A percentile compares a stretch with the other conserved stretches of the same genome.
These are phyloP conservation scores for Ornithoptera alexandrae DNA, from an alignment of 2,888 invertebrate species.

Conservation along the genomic window DNA sequence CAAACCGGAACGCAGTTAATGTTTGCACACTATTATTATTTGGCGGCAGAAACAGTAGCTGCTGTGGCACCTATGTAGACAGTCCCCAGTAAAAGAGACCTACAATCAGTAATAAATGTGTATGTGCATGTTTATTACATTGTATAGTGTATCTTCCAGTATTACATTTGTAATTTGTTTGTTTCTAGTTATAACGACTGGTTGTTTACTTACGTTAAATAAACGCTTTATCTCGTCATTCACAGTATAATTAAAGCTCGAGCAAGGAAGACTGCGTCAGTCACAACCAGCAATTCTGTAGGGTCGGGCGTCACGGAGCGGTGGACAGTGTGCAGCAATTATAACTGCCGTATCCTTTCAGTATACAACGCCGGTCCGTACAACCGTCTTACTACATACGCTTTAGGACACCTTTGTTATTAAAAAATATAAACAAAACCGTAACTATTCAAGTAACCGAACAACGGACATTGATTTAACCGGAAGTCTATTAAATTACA, in stretches of 20 bases:
- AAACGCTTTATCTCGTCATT: constrained; percentile 21
- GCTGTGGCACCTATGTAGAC: too few species aligned
- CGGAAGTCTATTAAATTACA: not conserved
- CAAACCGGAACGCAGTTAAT: too few species aligned
- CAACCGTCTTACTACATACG: not conserved
- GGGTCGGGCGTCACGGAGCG: constrained; percentile 45
- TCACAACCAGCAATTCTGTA: constrained; percentile 44
- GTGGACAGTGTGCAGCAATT: constrained; percentile 42
- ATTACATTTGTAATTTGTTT: too few species aligned
- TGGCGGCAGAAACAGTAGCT: too few species aligned
- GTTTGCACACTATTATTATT: too few species aligned
- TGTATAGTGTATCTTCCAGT: too few species aligned
- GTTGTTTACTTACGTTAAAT: constrained; percentile 1
- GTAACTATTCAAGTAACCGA: not conserved
- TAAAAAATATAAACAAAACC: not conserved
- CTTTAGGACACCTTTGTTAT: not conserved
- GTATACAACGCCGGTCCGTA: constrained; percentile 13
- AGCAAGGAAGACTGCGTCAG: constrained; percentile 45
- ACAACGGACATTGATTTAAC: not conserved
- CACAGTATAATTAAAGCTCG: constrained; percentile 28
- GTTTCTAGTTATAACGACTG: not conserved
- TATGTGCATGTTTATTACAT: not conserved
- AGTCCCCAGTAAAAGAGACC: too few species aligned
- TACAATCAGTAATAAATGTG: too few species aligned
- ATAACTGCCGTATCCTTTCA: constrained; percentile 48